A percentile compares a stretch with the other conserved stretches of the same genome.
Conservation (phyloP, 1,140 invertebrate genomes). For the Helicoverpa armigera region DNA sequence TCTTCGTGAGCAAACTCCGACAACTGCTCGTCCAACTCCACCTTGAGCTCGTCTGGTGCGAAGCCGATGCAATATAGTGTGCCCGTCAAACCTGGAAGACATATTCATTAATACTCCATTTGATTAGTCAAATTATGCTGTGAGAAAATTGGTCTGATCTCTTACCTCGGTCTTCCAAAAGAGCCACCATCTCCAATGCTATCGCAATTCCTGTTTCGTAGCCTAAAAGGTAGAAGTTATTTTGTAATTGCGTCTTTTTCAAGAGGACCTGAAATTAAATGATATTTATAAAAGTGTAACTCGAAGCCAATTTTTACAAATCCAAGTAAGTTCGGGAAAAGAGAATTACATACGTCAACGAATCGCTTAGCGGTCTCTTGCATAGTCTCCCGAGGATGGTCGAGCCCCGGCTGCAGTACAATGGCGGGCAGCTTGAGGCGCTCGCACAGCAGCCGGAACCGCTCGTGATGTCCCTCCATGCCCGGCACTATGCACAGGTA, state of each 20-base stretch:
- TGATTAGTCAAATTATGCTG: background rate
- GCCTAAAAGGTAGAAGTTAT: slow-evolving; percentile 69
- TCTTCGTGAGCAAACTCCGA: slow-evolving; percentile 57
- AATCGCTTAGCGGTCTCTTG: slow-evolving; percentile 50
- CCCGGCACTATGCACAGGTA: slow-evolving; percentile 51
- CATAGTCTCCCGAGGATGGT: slow-evolving; percentile 44
- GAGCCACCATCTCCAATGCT: slow-evolving; percentile 72
- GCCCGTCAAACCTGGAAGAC: slow-evolving; percentile 66
- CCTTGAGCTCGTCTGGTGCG: slow-evolving; percentile 62
- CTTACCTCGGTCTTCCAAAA: slow-evolving; percentile 72
- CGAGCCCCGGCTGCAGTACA: slow-evolving; percentile 64
- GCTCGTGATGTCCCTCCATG: no score
- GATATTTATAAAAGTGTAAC: no score
- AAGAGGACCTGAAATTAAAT: slow-evolving; percentile 53
- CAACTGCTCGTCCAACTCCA: slow-evolving; percentile 59
- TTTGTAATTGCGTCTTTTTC: slow-evolving; percentile 59
- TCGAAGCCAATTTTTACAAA: no score
- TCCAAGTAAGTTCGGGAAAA: no score
- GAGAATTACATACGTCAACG: slow-evolving; percentile 48
- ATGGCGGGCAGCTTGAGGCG: slow-evolving; percentile 65
- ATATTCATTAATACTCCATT: background rate
- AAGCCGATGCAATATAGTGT: slow-evolving; percentile 71
- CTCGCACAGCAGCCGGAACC: slow-evolving; percentile 56
- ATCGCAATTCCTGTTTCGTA: slow-evolving; percentile 70
- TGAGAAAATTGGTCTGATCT: background rate